These are phyloP conservation scores for Drosophila athabasca DNA, from an alignment of 1,140 invertebrate genomes.

Conservation along the genomic window DNA sequence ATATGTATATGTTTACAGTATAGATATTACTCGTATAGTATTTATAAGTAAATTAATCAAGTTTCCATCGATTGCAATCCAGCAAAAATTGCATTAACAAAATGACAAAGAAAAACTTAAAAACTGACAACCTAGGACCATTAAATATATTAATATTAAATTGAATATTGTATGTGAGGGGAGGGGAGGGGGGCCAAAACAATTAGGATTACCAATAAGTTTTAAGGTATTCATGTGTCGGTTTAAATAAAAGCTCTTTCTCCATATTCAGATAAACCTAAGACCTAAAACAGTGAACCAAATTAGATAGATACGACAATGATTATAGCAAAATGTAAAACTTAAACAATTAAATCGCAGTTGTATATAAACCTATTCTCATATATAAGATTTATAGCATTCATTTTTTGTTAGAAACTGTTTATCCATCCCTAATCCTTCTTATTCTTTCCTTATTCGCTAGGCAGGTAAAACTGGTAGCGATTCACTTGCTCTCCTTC, in stretches of 20 bases:
- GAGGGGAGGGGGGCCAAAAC: constrained; percentile 41
- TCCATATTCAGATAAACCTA: constrained; percentile 56
- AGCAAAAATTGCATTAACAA: constrained; percentile 38
- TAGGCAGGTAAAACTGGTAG: constrained; percentile 82
- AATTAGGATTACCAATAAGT: constrained; percentile 42
- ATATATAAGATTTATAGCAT: constrained; percentile 31
- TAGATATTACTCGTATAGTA: too few relatives aligned
- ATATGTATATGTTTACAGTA: constrained; percentile 38
- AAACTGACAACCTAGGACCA: constrained; percentile 61
- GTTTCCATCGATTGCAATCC: constrained; percentile 20
- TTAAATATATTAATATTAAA: constrained; percentile 28
- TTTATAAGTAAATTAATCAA: constrained; percentile 45
- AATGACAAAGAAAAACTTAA: constrained; percentile 53
- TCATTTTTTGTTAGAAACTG: constrained; percentile 1
- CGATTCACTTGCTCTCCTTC: constrained; percentile 47
- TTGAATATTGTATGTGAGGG: constrained; percentile 22
- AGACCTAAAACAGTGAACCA: constrained; percentile 71
- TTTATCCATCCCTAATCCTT: constrained; percentile 42
- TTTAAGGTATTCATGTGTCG: constrained; percentile 10
- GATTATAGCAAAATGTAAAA: constrained; percentile 52
- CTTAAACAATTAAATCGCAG: constrained; percentile 77
- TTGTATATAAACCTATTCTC: constrained; percentile 58
- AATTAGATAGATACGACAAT: constrained; percentile 52
- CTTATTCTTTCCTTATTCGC: constrained; percentile 46
- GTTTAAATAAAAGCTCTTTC: constrained; percentile 54